Percentiles rank a stretch among this genome's conserved stretches.
These are phyloP conservation scores for Sturmia bella DNA, from an alignment of 2,888 invertebrate species.

Conservation along the genomic window DNA sequence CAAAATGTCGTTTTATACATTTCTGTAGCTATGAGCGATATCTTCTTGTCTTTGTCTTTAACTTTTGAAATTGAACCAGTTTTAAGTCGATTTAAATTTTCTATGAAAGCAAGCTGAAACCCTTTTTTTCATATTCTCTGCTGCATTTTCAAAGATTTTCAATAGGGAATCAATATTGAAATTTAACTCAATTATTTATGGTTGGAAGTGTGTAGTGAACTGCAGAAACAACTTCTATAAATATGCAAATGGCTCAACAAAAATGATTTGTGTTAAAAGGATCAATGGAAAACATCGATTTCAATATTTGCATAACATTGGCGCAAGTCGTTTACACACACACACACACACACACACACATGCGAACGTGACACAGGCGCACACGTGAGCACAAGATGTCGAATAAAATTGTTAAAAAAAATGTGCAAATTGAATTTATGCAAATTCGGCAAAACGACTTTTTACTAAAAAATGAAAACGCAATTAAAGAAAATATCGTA, in stretches of 20 bases:
- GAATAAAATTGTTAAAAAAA: conserved; percentile 7
- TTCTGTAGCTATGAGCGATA: not conserved
- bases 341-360: conserved; percentile 24
- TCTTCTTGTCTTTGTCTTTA: not conserved
- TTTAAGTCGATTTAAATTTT: conserved; percentile 60
- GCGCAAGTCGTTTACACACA: conserved; percentile 74
- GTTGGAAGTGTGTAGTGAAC: conserved; percentile 54
- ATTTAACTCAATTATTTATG: conserved; percentile 61
- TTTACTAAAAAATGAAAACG: conserved; percentile 54
- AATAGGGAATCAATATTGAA: conserved; percentile 52
- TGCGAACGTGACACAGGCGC: not conserved
- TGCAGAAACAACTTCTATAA: conserved; percentile 44
- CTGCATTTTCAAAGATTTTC: conserved; percentile 5
- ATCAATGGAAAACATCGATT: conserved; percentile 66
- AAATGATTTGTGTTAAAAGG: conserved; percentile 50
- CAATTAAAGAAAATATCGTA: conserved; percentile 47
- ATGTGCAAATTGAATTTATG: conserved; percentile 68
- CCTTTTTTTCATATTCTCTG: conserved; percentile 4
- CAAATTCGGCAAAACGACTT: conserved; percentile 59
- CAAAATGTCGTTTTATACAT: not conserved
- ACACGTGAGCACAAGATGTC: too few relatives aligned
- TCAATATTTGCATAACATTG: conserved; percentile 73
- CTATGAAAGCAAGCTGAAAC: conserved; percentile 26
- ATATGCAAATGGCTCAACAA: conserved; percentile 60
- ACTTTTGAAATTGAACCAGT: conserved; percentile 50